Percentiles rank a stretch among this genome's conserved stretches.
phyloP scores from a whole-genome alignment of 2,113 vertebrate genomes.

The Notiomystis cincta region DNA sequence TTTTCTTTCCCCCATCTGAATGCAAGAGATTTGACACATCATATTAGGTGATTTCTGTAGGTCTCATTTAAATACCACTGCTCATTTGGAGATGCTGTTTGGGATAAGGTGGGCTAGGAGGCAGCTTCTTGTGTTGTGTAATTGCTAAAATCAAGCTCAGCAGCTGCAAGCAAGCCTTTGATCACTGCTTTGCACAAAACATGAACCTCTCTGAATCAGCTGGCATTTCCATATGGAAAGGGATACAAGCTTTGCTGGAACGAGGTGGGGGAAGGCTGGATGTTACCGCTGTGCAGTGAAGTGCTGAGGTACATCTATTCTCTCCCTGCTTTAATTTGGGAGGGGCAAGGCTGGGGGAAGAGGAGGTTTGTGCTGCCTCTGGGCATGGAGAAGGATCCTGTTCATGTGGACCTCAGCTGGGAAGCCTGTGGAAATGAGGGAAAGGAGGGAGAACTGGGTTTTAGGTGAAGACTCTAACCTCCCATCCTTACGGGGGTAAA shows the following conservation, averaged over 20 bases:
- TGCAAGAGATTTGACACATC: not conserved
- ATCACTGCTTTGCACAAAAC: not conserved
- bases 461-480: not conserved
- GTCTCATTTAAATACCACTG: not conserved
- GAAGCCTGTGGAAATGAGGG: not conserved
- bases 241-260: not conserved
- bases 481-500: not conserved
- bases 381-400: fast-evolving
- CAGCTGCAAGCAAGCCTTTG: not conserved
- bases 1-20: not conserved
- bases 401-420: fast-evolving
- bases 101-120: not conserved
- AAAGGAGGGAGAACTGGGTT: not conserved
- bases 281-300: not conserved
- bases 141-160: not conserved
- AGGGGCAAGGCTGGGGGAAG: not conserved
- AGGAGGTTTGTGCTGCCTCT: not conserved
- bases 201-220: not conserved
- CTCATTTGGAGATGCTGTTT: not conserved
- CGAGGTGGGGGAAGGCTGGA: no score
- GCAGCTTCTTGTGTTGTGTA: not conserved
- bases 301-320: not conserved
- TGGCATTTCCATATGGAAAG: not conserved
- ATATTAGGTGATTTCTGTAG: not conserved
- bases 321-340: not conserved